Evolutionary conservation across 2,888 invertebrate species (phyloP).

Genomic region (Eurytoma californica): DNA sequence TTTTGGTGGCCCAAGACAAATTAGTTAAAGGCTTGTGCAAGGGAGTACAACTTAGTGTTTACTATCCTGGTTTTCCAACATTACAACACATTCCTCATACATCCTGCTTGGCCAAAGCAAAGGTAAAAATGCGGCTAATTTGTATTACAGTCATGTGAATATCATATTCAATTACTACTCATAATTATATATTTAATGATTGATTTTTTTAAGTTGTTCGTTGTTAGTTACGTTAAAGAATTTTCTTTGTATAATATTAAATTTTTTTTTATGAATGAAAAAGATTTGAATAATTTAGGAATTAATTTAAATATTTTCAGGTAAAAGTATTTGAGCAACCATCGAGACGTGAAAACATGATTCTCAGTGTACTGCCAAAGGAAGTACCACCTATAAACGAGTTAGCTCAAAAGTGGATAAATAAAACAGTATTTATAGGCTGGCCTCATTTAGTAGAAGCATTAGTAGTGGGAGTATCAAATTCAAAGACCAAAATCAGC

Average conservation of each 20-base stretch:
- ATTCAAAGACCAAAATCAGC: conserved; percentile 72
- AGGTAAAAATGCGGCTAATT: conserved; percentile 65
- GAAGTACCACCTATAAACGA: conserved; percentile 75
- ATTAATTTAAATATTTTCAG: conserved; percentile 73
- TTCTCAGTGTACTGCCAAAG: conserved; percentile 80
- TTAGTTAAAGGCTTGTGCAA: conserved; percentile 84
- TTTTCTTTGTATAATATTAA: no score
- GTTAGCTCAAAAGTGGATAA: conserved; percentile 81
- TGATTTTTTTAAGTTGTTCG: no score
- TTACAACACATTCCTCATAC: conserved; percentile 88
- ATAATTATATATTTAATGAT: no score
- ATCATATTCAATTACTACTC: no score
- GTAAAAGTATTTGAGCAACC: conserved; percentile 93
- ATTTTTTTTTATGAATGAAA: no score
- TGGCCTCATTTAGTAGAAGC: conserved; percentile 97
- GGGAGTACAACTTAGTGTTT: conserved; percentile 81
- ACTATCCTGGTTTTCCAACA: conserved; percentile 95
- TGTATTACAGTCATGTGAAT: not conserved
- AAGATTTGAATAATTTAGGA: not conserved
- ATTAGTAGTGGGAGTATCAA: conserved; percentile 81
- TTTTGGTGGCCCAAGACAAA: conserved; percentile 78
- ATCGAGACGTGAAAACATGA: conserved; percentile 89
- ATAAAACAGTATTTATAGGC: conserved; percentile 85
- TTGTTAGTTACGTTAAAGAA: no score
- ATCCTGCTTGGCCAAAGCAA: conserved; percentile 75